Conservation (phyloP, 2,113 vertebrate genomes). For the Cinclus mexicanus region DNA sequence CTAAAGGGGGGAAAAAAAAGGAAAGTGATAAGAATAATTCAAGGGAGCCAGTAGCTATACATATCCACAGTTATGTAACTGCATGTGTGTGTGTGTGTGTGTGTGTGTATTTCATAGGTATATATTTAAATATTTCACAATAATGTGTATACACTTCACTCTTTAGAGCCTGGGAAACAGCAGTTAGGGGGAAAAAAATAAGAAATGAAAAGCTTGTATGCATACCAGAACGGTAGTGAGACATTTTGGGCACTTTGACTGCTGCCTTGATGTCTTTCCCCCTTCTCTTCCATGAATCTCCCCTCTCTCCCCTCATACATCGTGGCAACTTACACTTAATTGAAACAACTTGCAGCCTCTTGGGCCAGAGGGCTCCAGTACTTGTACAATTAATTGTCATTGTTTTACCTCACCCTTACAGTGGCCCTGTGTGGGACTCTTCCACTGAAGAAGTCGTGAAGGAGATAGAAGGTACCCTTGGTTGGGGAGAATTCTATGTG, state of each 20-base stretch:
- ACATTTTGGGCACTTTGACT: neutral
- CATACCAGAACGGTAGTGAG: neutral
- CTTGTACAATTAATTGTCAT: neutral
- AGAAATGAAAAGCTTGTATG: neutral
- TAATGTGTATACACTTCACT: neutral
- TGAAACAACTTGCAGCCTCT: neutral
- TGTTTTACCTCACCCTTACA: neutral
- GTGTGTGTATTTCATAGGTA: neutral
- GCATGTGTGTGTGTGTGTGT: fast-evolving
- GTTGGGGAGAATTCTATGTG: neutral
- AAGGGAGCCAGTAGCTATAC: neutral
- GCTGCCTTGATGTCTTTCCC: neutral
- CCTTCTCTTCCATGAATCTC: neutral
- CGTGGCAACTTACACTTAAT: fast-evolving
- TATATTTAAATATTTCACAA: neutral
- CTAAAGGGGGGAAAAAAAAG: neutral
- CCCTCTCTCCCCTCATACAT: fast-evolving
- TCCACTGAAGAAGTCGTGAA: neutral
- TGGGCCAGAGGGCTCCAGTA: neutral
- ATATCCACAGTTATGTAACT: neutral
- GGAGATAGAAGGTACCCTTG: neutral
- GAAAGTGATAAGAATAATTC: neutral
- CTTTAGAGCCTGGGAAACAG: neutral
- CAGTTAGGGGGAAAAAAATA: neutral
- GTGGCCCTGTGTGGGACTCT: neutral